phyloP scores from a whole-genome alignment of 2,113 vertebrate genomes.

The Oryctolagus cuniculus region DNA sequence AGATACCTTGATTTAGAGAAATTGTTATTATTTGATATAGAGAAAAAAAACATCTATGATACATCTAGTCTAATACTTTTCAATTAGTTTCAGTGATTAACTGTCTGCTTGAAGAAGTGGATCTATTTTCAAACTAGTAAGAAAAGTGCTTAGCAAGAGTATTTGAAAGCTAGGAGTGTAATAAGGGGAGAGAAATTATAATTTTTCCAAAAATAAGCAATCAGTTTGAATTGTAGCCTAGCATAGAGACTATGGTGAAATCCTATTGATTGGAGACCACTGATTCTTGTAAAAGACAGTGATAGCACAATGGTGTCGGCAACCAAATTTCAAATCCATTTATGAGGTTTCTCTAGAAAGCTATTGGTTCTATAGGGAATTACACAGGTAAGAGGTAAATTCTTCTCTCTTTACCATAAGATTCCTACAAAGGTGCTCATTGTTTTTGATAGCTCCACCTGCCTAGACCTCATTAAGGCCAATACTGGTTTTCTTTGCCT shows the following conservation, averaged over 20 bases:
- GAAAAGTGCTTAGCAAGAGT: not conserved
- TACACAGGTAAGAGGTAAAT: not conserved
- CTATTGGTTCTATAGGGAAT: not conserved
- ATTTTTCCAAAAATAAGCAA: conserved; percentile 13
- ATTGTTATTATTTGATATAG: not conserved
- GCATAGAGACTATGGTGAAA: not conserved
- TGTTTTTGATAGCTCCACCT: not conserved
- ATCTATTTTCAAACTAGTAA: conserved; percentile 20
- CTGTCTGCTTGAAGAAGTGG: not conserved
- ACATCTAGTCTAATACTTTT: not conserved
- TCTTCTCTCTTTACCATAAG: conserved; percentile 13
- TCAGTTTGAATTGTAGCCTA: not conserved
- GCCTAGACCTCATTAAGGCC: conserved; percentile 19
- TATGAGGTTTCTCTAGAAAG: conserved; percentile 25
- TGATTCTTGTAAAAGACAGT: not conserved
- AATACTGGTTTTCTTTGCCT: conserved; percentile 31
- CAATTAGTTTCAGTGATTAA: not conserved
- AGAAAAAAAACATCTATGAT: not conserved
- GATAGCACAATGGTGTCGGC: not conserved
- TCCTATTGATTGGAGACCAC: not conserved
- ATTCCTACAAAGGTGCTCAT: not conserved
- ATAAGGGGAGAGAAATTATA: not conserved
- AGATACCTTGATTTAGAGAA: not conserved
- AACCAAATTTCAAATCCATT: not conserved
- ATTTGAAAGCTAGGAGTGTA: not conserved